Conservation (phyloP, 2,888 invertebrate genomes). For the Gortyna flavago region DNA sequence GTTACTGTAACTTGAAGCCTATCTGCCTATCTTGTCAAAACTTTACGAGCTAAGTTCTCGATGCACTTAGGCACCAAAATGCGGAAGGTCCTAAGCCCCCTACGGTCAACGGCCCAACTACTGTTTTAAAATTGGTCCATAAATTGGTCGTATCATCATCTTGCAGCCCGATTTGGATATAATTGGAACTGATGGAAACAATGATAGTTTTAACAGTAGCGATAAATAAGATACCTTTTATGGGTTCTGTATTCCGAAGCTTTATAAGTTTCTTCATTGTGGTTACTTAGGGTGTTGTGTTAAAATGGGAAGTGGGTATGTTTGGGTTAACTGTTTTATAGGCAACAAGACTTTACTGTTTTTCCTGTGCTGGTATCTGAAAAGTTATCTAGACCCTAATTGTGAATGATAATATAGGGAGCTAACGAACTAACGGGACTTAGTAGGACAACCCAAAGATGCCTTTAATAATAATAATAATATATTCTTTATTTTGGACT, state of each 20-base stretch:
- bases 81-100: slow-evolving; percentile 17
- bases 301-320: slow-evolving; percentile 8
- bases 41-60: slow-evolving; percentile 34
- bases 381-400: background rate
- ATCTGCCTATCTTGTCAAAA: slow-evolving; percentile 11
- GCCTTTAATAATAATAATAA: background rate
- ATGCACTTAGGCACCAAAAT: slow-evolving; percentile 24
- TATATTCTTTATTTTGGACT: no score
- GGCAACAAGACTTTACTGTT: background rate
- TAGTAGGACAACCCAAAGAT: background rate
- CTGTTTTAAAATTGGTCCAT: slow-evolving; percentile 57
- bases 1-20: background rate
- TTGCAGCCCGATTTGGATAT: slow-evolving; percentile 49
- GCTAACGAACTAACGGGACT: background rate
- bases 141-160: slow-evolving; percentile 50
- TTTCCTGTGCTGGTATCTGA: background rate
- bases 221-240: slow-evolving; percentile 51
- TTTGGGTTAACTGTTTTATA: background rate
- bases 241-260: slow-evolving; percentile 5
- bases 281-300: background rate
- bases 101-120: slow-evolving; percentile 32
- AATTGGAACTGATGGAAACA: slow-evolving; percentile 56
- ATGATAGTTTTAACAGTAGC: slow-evolving; percentile 54
- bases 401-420: background rate
- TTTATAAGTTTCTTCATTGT: slow-evolving; percentile 34